Base-by-base conservation (phyloP, 2,888 invertebrate species). In the Nesidiocoris tenuis region DNA sequence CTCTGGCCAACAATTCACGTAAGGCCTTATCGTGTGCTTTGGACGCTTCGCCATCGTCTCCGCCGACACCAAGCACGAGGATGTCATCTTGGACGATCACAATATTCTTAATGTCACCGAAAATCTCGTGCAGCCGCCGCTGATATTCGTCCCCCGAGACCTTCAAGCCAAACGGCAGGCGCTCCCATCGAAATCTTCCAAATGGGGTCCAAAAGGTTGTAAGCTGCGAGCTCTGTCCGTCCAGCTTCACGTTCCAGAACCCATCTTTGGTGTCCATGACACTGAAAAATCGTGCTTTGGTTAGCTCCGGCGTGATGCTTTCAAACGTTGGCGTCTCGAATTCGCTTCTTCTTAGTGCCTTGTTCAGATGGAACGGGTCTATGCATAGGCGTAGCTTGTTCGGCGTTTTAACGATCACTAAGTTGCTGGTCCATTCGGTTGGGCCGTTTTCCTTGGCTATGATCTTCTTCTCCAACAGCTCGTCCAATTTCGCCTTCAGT, bases 221-320 rank as follows among this genome's bases (percentile, higher is more conserved):
- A 9, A 80, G 67, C 17, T 79, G 76, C 21, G 74, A 66, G 22
- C 78, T 78, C 56, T 75, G 39, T 59, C 77, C 70, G 77, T 80
- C 78, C 9, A 80, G 76, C 75, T 76, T 75, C 0, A 81, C 77
- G 56, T 81, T 79, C 78, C 79, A 81, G 78, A 81, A 81, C 17
- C 65, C 65, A 17, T 65, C 65, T 55, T 67, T 67, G 2, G 67
- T 67, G 23, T 67, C 67, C 54, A 82, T 66, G 0, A 77, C 80
- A 21, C 77, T 80, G 72, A 82, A 82, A 2, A 80, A 55, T 68
- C 61, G 56, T 25, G 75, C 75, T 12, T 59, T 66, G 12, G 55
- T 25, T 1, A 67, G 61, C 54, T 68, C 67, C 3, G 68, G 68
- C 18, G 67, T 19, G 7, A 68, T 75, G n/a, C 59, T 67, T 17